Percentiles rank a stretch among this genome's conserved stretches.
Conservation (phyloP, 2,888 invertebrate species). For the Neoaliturus tenellus region DNA sequence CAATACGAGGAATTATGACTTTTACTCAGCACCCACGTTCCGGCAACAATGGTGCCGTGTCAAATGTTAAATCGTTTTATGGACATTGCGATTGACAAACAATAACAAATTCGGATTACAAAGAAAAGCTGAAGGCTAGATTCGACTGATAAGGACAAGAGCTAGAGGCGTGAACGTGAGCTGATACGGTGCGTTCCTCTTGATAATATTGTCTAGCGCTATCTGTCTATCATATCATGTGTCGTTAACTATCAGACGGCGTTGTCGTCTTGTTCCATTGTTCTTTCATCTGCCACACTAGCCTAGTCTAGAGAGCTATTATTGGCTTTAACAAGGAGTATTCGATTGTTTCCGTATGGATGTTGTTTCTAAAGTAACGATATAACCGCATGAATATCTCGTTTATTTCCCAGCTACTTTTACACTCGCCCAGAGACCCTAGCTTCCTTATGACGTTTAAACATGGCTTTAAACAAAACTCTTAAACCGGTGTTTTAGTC, state of each 20-base stretch:
- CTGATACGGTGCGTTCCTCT: background rate
- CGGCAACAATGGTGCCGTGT: background rate
- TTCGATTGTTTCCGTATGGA: background rate
- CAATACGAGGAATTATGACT: no score
- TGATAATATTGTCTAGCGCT: slow-evolving; percentile 17
- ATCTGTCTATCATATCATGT: background rate
- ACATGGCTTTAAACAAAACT: no score
- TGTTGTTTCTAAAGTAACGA: background rate
- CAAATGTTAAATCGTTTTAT: background rate
- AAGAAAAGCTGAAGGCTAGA: background rate
- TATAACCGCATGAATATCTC: no score
- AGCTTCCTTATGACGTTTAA: no score
- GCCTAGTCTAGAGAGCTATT: background rate
- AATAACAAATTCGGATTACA: background rate
- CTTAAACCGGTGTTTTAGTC: no score
- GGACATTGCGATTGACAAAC: background rate
- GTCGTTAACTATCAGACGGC: background rate
- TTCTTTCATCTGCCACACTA: background rate
- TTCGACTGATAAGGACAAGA: background rate
- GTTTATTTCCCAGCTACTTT: no score
- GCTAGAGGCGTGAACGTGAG: background rate
- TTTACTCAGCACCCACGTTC: no score
- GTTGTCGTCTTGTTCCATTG: background rate
- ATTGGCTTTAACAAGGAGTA: background rate
- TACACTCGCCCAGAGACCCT: no score